phyloP scores from a whole-genome alignment of 2,888 invertebrate species.

The Branchipolynoe longqiensis region DNA sequence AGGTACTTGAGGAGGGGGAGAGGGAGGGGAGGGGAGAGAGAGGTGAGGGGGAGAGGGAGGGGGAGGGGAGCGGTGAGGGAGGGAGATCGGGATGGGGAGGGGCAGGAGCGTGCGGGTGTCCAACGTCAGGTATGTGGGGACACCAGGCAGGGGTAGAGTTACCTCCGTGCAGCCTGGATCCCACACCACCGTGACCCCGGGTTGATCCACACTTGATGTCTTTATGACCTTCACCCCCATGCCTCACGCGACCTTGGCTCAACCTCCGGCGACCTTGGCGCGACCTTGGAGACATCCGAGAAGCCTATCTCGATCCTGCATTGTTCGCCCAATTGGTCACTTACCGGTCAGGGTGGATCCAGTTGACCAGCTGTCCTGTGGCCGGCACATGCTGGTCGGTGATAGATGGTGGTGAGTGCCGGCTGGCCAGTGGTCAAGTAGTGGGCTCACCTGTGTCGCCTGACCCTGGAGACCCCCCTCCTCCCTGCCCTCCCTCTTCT shows the following conservation, averaged over 20 bases:
- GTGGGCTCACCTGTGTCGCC: conserved; percentile 13
- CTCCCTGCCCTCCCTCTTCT: no score
- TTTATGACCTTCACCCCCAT: conserved; percentile 43
- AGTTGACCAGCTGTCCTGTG: conserved; percentile 41
- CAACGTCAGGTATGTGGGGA: conserved; percentile 8
- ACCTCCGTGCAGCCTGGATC: conserved; percentile 42
- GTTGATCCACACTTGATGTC: conserved; percentile 51
- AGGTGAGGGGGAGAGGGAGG: not conserved
- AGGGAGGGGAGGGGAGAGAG: not conserved
- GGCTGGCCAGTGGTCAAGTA: not conserved
- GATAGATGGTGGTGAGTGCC: conserved; percentile 18
- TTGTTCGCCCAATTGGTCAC: conserved; percentile 30
- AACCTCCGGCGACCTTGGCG: conserved; percentile 15
- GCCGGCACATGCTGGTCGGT: conserved; percentile 48
- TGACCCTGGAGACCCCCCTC: conserved; percentile 36
- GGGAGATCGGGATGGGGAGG: not conserved
- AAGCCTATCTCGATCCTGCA: conserved; percentile 43
- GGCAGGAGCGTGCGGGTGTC: not conserved
- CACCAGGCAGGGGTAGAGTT: not conserved
- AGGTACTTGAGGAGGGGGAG: not conserved
- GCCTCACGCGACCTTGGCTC: not conserved
- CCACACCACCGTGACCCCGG: conserved; percentile 4
- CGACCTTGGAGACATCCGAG: conserved; percentile 33
- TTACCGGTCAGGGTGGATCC: no score
- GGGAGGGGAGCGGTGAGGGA: not conserved